phyloP scores from a whole-genome alignment of 1,140 invertebrate genomes.

The Zaprionus gabonicus region DNA sequence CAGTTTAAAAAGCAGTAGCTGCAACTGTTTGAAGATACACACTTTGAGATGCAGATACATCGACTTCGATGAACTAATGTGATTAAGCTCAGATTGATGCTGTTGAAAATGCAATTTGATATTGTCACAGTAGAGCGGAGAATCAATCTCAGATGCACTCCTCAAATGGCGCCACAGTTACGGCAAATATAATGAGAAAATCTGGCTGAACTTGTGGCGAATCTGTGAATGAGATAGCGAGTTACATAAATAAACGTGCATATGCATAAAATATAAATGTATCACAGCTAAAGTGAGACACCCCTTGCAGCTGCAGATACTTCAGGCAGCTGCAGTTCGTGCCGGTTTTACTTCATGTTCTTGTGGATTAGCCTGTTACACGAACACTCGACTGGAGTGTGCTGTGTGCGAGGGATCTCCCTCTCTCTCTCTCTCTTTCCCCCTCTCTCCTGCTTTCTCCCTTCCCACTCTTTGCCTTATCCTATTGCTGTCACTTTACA shows the following conservation, averaged over 20 bases:
- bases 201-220: no score
- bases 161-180: not conserved
- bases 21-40: not conserved
- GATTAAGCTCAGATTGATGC: not conserved
- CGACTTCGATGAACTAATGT: not conserved
- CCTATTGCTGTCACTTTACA: slow-evolving; percentile 18
- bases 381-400: slow-evolving; percentile 7
- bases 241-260: no score
- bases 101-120: slow-evolving; percentile 2
- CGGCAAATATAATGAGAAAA: no score
- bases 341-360: slow-evolving; percentile 3
- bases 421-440: not conserved
- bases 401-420: not conserved
- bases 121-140: not conserved
- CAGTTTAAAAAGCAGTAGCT: slow-evolving; percentile 56
- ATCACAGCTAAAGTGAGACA: not conserved
- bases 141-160: not conserved
- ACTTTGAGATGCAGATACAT: slow-evolving; percentile 6
- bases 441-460: not conserved
- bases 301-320: slow-evolving; percentile 4
- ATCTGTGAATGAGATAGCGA: no score
- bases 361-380: slow-evolving; percentile 35
- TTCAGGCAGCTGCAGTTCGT: slow-evolving; percentile 9
- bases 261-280: not conserved
- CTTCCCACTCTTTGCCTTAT: not conserved